Percentiles rank a stretch among this genome's conserved stretches.
phyloP scores from a whole-genome alignment of 2,113 vertebrate genomes.

The Epinephelus cyanopodus region DNA sequence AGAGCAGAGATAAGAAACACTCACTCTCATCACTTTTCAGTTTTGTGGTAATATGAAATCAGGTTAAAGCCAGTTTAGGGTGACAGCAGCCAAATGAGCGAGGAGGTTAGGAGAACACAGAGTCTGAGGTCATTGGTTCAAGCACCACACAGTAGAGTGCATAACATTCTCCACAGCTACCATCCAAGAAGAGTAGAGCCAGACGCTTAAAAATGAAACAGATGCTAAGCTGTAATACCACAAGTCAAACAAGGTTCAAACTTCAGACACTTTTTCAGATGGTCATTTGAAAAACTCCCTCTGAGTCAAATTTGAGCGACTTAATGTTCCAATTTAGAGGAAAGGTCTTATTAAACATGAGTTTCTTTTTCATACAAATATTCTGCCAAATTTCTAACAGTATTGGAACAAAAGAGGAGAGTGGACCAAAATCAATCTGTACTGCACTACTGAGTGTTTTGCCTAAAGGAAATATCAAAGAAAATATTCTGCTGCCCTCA shows the following conservation, averaged over 20 bases:
- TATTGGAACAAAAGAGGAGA: background rate
- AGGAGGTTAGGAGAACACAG: background rate
- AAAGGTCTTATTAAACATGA: background rate
- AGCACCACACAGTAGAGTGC: background rate
- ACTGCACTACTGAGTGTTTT: background rate
- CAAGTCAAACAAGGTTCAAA: background rate
- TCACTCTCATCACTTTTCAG: background rate
- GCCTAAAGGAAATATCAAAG: background rate
- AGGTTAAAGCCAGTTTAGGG: background rate
- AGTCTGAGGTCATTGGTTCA: background rate
- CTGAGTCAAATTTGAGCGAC: background rate
- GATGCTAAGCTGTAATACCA: background rate
- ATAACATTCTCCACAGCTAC: background rate
- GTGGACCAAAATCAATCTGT: background rate
- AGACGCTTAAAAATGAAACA: background rate
- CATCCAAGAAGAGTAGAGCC: background rate
- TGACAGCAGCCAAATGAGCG: background rate
- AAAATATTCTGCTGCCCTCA: slow-evolving; percentile 29
- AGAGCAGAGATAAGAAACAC: slow-evolving; percentile 1
- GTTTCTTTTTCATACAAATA: background rate
- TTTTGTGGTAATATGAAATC: background rate
- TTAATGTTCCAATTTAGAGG: background rate
- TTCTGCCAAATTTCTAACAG: background rate
- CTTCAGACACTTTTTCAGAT: background rate
- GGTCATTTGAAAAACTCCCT: background rate